These are phyloP conservation scores for Aphyosemion australe DNA, from an alignment of 2,113 vertebrate genomes.

Conservation along the genomic window DNA sequence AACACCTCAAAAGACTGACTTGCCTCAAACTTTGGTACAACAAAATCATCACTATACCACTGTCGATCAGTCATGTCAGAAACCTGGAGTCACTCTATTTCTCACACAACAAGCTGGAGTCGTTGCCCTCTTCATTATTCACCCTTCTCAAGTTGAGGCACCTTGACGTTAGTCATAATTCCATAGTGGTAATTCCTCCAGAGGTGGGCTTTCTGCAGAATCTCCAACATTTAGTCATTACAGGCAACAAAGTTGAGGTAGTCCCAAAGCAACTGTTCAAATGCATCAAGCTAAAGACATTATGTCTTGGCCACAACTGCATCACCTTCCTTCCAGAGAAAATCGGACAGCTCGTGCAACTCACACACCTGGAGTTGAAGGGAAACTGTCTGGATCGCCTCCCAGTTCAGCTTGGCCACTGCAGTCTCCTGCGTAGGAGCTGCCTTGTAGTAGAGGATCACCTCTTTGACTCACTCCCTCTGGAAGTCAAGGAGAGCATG, in stretches of 20 bases:
- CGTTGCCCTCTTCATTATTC: slow-evolving; percentile 89
- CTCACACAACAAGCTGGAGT: slow-evolving; percentile 96
- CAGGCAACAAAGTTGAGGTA: slow-evolving; percentile 91
- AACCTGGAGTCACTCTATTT: slow-evolving; percentile 94
- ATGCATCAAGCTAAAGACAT: slow-evolving; percentile 91
- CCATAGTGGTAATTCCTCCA: slow-evolving; percentile 84
- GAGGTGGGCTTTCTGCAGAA: slow-evolving; percentile 94
- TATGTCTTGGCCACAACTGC: slow-evolving; percentile 93
- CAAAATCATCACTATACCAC: slow-evolving; percentile 93
- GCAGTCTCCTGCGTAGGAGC: slow-evolving; percentile 87
- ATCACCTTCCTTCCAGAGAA: slow-evolving; percentile 90
- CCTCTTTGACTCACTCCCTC: slow-evolving; percentile 93
- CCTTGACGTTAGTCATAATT: slow-evolving; percentile 94
- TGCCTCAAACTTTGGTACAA: slow-evolving; percentile 99
- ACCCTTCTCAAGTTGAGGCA: slow-evolving; percentile 93
- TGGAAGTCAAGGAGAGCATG: slow-evolving; percentile 92
- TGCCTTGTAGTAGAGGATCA: slow-evolving; percentile 94
- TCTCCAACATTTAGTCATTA: slow-evolving; percentile 92
- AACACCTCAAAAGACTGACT: slow-evolving; percentile 95
- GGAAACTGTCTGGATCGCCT: slow-evolving; percentile 96
- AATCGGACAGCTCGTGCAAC: slow-evolving; percentile 88
- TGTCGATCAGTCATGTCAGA: slow-evolving; percentile 93
- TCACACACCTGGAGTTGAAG: slow-evolving; percentile 94
- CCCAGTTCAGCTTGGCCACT: slow-evolving; percentile 88
- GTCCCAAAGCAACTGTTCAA: slow-evolving; percentile 97